Base-by-base conservation (phyloP, 2,797 vertebrate genomes). In the Ptychadena robeensis region DNA sequence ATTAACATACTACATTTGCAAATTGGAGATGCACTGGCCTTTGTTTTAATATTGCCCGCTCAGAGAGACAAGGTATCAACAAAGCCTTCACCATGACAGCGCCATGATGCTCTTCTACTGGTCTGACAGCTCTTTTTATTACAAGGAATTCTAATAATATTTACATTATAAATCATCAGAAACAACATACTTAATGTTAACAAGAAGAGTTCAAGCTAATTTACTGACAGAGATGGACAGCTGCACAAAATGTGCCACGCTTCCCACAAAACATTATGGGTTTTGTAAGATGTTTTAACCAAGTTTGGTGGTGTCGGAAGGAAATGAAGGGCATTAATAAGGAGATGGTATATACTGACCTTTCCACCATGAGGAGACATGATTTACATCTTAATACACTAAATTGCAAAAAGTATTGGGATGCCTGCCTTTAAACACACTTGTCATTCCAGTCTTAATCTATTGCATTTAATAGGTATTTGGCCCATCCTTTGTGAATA, bases 1-100 rank as follows among this genome's bases (percentile, higher is more conserved):
- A 73, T 73, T 81, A 81, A n/a, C 59, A 73, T 35, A 66, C 28
- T 73, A 38, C 48, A 48, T 53, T 81, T 81, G 68, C 59, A 48
- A 72, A 28, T 44, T 25, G 48, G 69, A 64, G 65, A 73, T 73
- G 28, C 27, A n/a, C 30, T 81, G 69, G 66, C 70, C 79, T 81
- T 71, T 80, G 48, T 71, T 72, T 44, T 31, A 12, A 4, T 63
- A 73, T 59, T 38, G 66, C 31, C 10, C 59, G 32, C 6, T 38
- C 2, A 69, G 66, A 79, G 14, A 79, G 32, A 34, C 32, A 79
- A 28, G 11, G 12, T 15, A 70, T 25, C 31, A 70, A 8, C 59
- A 34, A 79, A 69, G 18, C 34, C 25, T 61, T 61, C 38, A 59
- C 31, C 66, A 12, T 79, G 65, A 38, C 77, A 69, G 11, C 15